These are phyloP conservation scores for Pocillopora meandrina DNA, from an alignment of 92 coral and sea anemone genomes.

Conservation along the genomic window DNA sequence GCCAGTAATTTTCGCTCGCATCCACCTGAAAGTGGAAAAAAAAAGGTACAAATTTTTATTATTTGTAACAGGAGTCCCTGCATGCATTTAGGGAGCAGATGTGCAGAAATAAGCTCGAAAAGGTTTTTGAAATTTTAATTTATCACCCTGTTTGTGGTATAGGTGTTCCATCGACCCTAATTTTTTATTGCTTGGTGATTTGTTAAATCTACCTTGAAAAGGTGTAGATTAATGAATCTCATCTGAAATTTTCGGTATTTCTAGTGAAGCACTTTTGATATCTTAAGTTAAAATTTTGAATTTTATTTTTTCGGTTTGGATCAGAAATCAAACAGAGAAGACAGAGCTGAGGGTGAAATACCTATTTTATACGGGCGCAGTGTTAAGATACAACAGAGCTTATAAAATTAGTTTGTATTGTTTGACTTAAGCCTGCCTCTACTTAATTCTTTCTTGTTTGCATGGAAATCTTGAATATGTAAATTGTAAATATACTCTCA, in stretches of 20 bases:
- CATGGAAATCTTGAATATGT: not conserved
- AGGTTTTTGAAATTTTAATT: too few species aligned
- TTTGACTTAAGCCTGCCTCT: not conserved
- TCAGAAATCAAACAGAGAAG: not conserved
- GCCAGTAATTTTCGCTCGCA: too few species aligned
- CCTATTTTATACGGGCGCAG: not conserved
- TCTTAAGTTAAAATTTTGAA: not conserved
- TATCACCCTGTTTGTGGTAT: not conserved
- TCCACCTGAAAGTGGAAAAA: too few species aligned
- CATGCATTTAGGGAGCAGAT: too few species aligned
- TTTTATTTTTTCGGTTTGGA: constrained; percentile 3
- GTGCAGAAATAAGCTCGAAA: too few species aligned
- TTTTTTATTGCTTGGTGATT: not conserved
- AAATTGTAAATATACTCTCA: not conserved
- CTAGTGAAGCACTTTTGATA: not conserved
- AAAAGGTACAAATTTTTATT: too few species aligned
- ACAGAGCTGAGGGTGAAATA: not conserved
- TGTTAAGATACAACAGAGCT: not conserved
- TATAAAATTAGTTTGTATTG: not conserved
- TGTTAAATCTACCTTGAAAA: not conserved
- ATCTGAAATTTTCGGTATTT: not conserved
- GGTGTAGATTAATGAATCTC: not conserved
- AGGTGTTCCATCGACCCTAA: not conserved
- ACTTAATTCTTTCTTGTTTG: not conserved
- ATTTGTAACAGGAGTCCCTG: too few species aligned